These are phyloP conservation scores for Valencia hispanica DNA, from an alignment of 2,797 vertebrate species.

Conservation along the genomic window DNA sequence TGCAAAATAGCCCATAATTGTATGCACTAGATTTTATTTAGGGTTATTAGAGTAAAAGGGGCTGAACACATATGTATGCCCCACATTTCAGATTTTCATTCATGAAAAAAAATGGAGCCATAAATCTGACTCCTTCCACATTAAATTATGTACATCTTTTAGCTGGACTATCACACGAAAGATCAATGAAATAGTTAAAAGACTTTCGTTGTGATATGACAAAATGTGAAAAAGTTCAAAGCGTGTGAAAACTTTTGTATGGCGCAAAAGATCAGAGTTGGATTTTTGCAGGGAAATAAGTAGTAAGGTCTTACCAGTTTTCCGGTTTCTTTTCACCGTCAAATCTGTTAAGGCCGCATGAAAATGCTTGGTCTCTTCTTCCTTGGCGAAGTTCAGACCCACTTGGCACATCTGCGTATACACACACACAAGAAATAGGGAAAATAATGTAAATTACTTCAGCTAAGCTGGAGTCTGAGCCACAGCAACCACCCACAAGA, in stretches of 20 bases:
- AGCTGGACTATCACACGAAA: background rate
- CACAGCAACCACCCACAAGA: background rate
- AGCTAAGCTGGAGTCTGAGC: background rate
- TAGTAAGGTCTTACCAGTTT: slow-evolving; percentile 82
- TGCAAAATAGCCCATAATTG: background rate
- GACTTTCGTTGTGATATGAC: background rate
- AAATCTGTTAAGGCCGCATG: slow-evolving; percentile 81
- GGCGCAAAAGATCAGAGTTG: background rate
- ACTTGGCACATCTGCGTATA: slow-evolving; percentile 85
- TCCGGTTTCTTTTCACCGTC: slow-evolving; percentile 85
- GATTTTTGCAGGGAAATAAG: slow-evolving; percentile 1
- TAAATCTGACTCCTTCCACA: background rate
- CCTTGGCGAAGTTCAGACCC: slow-evolving; percentile 95
- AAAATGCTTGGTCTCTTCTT: slow-evolving; percentile 94
- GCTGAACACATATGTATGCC: background rate
- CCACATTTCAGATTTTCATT: background rate
- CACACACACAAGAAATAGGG: background rate
- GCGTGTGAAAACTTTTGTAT: background rate
- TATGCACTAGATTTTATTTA: too few species aligned
- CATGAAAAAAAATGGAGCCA: background rate
- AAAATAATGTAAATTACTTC: too few species aligned
- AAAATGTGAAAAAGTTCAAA: slow-evolving; percentile 5
- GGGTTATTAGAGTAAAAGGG: background rate
- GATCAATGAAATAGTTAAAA: background rate
- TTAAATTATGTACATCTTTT: background rate